phyloP scores from a whole-genome alignment of 2,113 vertebrate genomes.

The Dendropsophus ebraccatus region DNA sequence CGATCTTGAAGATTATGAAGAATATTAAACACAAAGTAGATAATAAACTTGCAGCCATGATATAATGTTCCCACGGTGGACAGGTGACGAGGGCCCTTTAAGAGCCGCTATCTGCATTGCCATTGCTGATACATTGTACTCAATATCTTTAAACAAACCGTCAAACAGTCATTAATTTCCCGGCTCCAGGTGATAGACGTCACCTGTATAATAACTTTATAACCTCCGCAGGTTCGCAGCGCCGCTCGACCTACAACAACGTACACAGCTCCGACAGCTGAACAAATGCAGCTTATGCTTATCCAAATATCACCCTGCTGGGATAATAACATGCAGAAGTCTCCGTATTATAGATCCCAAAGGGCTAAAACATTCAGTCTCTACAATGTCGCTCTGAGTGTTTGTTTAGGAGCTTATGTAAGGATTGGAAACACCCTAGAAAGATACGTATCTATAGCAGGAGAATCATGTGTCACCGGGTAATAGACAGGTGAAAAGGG shows the following conservation, averaged over 20 bases:
- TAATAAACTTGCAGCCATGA: too few relatives aligned
- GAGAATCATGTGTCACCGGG: neutral
- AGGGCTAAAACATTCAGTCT: neutral
- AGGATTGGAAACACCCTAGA: neutral
- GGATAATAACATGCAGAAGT: neutral
- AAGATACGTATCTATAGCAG: neutral
- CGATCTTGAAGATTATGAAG: too few relatives aligned
- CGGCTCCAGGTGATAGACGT: neutral
- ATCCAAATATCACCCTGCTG: slow-evolving; percentile 3
- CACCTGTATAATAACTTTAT: slow-evolving; percentile 24
- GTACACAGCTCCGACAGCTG: neutral
- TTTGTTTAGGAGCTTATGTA: neutral
- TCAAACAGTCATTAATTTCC: neutral
- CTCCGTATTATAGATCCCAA: neutral
- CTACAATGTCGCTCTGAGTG: neutral
- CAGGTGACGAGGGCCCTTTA: too few relatives aligned
- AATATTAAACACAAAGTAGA: too few relatives aligned
- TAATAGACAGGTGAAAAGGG: neutral
- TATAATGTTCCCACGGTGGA: too few relatives aligned
- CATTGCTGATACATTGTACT: too few relatives aligned
- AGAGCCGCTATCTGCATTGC: too few relatives aligned
- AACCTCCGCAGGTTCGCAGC: neutral
- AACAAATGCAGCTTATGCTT: neutral
- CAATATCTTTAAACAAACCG: too few relatives aligned
- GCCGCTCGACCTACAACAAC: neutral